Percentiles rank a stretch among this genome's conserved stretches.
These are phyloP conservation scores for Chironomus riparius DNA, from an alignment of 2,888 invertebrate species.

Conservation along the genomic window DNA sequence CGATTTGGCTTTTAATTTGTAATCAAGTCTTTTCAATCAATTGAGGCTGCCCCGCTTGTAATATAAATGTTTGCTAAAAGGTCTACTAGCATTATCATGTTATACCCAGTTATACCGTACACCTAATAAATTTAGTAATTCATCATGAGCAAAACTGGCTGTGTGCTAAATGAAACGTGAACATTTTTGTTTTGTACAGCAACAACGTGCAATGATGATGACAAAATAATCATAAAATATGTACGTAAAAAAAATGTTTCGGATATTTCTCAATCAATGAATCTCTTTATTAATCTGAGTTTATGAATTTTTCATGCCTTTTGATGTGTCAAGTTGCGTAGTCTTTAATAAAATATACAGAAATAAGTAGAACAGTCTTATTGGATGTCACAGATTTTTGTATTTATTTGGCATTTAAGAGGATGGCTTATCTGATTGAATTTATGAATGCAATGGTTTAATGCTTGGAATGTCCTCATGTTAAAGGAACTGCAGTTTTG, in stretches of 20 bases:
- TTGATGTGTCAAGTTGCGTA: too few relatives aligned
- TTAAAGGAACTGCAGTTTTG: too few relatives aligned
- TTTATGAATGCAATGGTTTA: too few relatives aligned
- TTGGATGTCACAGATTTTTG: too few relatives aligned
- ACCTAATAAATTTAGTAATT: slow-evolving; percentile 22
- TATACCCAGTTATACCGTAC: neutral
- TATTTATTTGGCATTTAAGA: too few relatives aligned
- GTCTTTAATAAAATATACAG: too few relatives aligned
- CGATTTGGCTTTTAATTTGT: slow-evolving; percentile 12
- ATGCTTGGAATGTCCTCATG: too few relatives aligned
- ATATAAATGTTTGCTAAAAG: neutral
- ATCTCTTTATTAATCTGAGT: neutral
- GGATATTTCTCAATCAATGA: neutral
- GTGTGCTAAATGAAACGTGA: neutral
- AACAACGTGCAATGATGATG: neutral
- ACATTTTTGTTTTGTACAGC: neutral
- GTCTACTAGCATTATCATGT: neutral
- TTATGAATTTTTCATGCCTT: too few relatives aligned
- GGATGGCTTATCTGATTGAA: too few relatives aligned
- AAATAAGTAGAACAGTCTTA: too few relatives aligned
- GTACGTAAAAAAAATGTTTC: neutral
- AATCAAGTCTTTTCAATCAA: slow-evolving; percentile 12
- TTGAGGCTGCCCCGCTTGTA: neutral
- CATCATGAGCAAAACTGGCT: slow-evolving; percentile 12
- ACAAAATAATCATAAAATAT: neutral